These are phyloP conservation scores for Morus bassanus DNA, from an alignment of 2,797 vertebrate species.

Conservation along the genomic window DNA sequence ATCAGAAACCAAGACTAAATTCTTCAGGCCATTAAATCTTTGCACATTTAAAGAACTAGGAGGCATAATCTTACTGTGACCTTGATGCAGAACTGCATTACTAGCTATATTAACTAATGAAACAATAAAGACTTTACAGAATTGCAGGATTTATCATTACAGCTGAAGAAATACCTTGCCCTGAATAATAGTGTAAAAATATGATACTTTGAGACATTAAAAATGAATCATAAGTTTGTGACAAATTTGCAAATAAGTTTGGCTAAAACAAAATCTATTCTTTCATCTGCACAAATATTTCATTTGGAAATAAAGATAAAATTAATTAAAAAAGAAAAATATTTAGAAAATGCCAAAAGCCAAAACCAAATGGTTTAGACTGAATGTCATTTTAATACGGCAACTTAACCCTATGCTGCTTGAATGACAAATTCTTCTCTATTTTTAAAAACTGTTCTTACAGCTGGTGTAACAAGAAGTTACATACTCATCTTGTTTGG, in stretches of 20 bases:
- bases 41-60: not conserved
- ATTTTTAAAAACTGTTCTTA: not conserved
- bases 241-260: not conserved
- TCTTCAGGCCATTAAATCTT: not conserved
- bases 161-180: not conserved
- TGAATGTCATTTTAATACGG: not conserved
- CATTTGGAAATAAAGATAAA: not conserved
- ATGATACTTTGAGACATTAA: not conserved
- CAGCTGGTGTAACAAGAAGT: not conserved
- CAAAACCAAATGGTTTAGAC: not conserved
- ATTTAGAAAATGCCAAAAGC: not conserved
- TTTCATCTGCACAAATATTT: not conserved
- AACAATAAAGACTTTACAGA: not conserved
- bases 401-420: rapidly evolving
- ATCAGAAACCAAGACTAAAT: not conserved
- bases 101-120: not conserved
- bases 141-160: not conserved
- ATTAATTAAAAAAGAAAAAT: not conserved
- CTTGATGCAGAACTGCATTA: not conserved
- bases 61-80: not conserved
- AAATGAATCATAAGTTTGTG: not conserved
- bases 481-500: not conserved
- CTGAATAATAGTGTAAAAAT: not conserved
- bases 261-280: not conserved
- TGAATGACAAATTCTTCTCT: not conserved